These are phyloP conservation scores for Pediacus dermestoides DNA, from an alignment of 2,888 invertebrate species.

Conservation along the genomic window DNA sequence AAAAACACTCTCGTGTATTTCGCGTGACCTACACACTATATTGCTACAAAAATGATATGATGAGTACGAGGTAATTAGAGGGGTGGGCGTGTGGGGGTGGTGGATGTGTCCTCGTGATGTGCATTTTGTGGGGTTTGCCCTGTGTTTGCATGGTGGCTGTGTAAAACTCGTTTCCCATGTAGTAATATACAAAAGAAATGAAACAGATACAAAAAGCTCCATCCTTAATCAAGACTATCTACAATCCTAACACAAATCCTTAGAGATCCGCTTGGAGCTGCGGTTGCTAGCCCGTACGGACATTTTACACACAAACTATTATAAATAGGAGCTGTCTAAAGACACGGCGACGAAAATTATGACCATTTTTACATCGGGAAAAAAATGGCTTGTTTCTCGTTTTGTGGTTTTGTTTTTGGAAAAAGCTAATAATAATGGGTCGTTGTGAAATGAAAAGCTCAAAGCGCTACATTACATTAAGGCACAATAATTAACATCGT, in stretches of 20 bases:
- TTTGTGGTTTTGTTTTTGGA: too few relatives aligned
- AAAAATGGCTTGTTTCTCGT: too few relatives aligned
- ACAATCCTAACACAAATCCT: slow-evolving; percentile 46
- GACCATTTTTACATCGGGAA: slow-evolving; percentile 17
- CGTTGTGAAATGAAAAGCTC: too few relatives aligned
- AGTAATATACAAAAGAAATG: slow-evolving; percentile 25
- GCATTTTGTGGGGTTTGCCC: too few relatives aligned
- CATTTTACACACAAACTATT: slow-evolving; percentile 37
- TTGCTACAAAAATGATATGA: slow-evolving; percentile 4
- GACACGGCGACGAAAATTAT: slow-evolving; percentile 27
- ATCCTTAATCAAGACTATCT: slow-evolving; percentile 37
- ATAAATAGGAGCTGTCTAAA: slow-evolving; percentile 23
- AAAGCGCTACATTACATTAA: slow-evolving; percentile 15
- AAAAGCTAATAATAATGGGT: too few relatives aligned
- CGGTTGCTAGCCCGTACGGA: slow-evolving; percentile 26
- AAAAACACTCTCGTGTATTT: too few relatives aligned
- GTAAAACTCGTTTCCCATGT: slow-evolving; percentile 27
- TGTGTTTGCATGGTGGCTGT: too few relatives aligned
- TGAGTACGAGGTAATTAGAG: too few relatives aligned
- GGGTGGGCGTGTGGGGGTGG: not conserved
- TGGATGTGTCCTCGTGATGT: not conserved
- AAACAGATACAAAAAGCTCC: slow-evolving; percentile 32
- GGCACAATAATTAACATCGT: slow-evolving; percentile 20
- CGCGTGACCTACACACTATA: too few relatives aligned
- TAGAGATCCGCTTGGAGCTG: slow-evolving; percentile 29